Evolutionary conservation across 1,140 invertebrate genomes (phyloP), one percentile per base, ranked within the genome.

Genomic region (Drosophila lowei): DNA sequence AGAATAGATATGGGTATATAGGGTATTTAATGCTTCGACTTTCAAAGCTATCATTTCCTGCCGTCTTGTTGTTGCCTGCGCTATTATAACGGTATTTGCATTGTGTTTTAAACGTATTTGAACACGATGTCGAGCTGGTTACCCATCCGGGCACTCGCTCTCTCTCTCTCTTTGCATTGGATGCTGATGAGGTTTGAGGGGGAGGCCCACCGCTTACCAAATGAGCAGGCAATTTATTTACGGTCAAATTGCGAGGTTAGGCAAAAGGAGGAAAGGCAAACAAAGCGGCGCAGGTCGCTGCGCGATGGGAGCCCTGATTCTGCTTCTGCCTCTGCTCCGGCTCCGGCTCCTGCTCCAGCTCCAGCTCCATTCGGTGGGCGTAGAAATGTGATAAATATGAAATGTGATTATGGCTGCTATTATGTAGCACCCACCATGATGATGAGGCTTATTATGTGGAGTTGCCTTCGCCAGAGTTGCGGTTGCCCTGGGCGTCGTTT

Each of bases 371-470:
- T 48, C 63, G 78, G 83, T 88, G 83, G 83, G 83, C 83, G 81
- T 85, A 85, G 77, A 86, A 90, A 90, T 90, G 88, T 90, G 88
- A 90, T 90, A 90, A 90, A 90, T 88, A 88, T 90, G 79, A 90
- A 90, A 90, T 90, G 88, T 75, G 88, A 90, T 90, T 90, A 90
- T 90, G 83, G 78, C 83, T 54, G 75, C 76, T 78, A 88, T 88
- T 88, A 88, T 88, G 72, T 79, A 68, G 71, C 66, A 64, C 71
- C 59, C 53, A 64, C 56, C 58, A 57, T 44, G 55, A 72, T 77
- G 80, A 86, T 86, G 83, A 75, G 83, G 83, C 83, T 86, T 86
- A 86, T 86, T 86, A 86, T 83, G 34, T 38, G 77, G 68, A 88
- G 77, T 86, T 83, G 81, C 61, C 77, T 65, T 75, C 56, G 47